phyloP scores from a whole-genome alignment of 2,888 invertebrate genomes.

The Leptothorax acervorum region DNA sequence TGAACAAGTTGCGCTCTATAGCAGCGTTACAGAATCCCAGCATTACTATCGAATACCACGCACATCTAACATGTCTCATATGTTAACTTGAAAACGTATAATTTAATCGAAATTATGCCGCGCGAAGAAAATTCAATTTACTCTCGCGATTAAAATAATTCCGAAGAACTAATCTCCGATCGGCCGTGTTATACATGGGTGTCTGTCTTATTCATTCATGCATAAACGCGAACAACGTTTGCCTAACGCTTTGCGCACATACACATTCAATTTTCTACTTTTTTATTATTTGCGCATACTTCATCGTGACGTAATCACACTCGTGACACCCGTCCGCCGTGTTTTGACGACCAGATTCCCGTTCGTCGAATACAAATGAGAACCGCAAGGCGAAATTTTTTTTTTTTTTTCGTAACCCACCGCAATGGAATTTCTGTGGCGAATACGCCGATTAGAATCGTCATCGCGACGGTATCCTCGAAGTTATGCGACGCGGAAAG shows the following conservation, averaged over 20 bases:
- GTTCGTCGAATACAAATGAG: conserved; percentile 17
- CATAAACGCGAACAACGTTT: conserved; percentile 25
- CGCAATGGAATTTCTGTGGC: conserved; percentile 41
- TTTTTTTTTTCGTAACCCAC: neutral
- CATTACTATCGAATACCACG: neutral
- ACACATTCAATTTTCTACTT: conserved; percentile 29
- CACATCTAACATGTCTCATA: neutral
- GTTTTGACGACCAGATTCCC: conserved; percentile 2
- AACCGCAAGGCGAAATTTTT: neutral
- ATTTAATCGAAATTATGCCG: conserved; percentile 3
- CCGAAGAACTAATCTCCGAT: conserved; percentile 11
- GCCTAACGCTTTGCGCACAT: conserved; percentile 11
- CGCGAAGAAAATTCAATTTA: neutral
- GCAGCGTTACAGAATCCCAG: neutral
- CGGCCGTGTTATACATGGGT: conserved; percentile 13
- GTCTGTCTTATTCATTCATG: conserved; percentile 40
- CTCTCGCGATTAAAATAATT: conserved; percentile 6
- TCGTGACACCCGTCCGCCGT: conserved; percentile 19
- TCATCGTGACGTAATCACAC: conserved; percentile 17
- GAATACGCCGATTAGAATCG: conserved; percentile 22
- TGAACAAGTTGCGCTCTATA: neutral
- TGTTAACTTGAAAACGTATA: conserved; percentile 10
- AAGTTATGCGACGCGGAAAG: conserved; percentile 62
- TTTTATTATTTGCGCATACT: conserved; percentile 17
- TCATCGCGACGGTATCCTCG: conserved; percentile 54